A percentile compares a stretch with the other conserved stretches of the same genome.
Conservation (phyloP, 2,113 vertebrate genomes). For the Steatornis caripensis region DNA sequence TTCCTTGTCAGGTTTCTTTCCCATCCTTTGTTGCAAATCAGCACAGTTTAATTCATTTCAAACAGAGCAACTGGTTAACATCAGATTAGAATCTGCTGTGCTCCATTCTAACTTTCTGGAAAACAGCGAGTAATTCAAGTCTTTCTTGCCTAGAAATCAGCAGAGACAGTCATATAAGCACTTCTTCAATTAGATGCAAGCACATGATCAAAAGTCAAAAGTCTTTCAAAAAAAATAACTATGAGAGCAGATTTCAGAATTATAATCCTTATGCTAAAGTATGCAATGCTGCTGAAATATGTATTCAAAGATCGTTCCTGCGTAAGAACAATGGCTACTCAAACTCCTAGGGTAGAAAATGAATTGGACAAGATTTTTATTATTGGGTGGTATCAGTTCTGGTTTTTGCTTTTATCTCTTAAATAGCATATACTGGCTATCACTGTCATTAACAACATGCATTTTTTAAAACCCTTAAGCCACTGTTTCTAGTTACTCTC, state of each 20-base stretch:
- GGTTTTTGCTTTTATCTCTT: neutral
- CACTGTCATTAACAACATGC: neutral
- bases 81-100: neutral
- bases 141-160: neutral
- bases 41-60: neutral
- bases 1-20: neutral
- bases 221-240: neutral
- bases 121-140: neutral
- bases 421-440: neutral
- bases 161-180: neutral
- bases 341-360: neutral
- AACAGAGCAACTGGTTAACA: neutral
- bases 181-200: neutral
- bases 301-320: neutral
- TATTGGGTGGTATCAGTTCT: fast-evolving
- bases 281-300: neutral
- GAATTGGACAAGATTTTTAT: neutral
- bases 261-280: neutral
- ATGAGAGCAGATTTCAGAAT: neutral
- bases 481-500: neutral
- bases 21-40: neutral
- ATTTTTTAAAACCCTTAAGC: neutral
- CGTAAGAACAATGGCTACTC: neutral
- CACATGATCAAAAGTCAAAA: neutral
- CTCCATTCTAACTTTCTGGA: neutral